Conservation (phyloP, 2,888 invertebrate species). For the Erannis defoliaria region DNA sequence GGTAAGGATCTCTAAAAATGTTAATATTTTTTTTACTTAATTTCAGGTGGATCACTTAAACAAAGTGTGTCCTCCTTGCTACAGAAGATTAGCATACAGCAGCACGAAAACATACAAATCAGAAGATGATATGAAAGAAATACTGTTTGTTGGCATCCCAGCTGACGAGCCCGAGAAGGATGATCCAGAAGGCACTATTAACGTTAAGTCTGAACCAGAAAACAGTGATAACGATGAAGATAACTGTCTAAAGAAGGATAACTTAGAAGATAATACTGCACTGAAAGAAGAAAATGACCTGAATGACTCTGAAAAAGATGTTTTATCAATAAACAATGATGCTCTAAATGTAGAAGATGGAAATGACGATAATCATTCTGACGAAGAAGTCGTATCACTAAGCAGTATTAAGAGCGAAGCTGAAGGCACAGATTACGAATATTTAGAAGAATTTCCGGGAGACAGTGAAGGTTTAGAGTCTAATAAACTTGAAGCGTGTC, state of each 20-base stretch:
- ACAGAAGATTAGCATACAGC: neutral
- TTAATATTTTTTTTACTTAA: neutral
- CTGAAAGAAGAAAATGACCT: neutral
- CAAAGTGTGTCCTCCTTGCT: neutral
- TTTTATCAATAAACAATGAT: too few relatives aligned
- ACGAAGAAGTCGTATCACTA: slow-evolving; percentile 1
- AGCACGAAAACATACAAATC: neutral
- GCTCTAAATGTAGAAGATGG: neutral
- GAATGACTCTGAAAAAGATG: too few relatives aligned
- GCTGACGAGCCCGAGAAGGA: too few relatives aligned
- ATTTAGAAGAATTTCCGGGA: neutral
- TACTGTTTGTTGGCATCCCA: neutral
- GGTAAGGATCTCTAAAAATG: too few relatives aligned
- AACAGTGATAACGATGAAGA: neutral
- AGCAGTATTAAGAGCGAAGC: neutral
- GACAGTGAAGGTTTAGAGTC: neutral
- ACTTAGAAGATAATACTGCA: neutral
- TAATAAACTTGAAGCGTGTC: neutral
- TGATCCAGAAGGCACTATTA: neutral
- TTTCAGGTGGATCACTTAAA: slow-evolving; percentile 9
- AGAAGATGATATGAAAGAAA: neutral
- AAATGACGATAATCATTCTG: neutral
- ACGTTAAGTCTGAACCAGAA: slow-evolving; percentile 11
- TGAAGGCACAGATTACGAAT: slow-evolving; percentile 4
- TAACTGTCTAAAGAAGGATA: neutral